Percentiles rank a stretch among this genome's conserved stretches.
phyloP scores from a whole-genome alignment of 2,113 vertebrate genomes.

The Dicaeum eximium region DNA sequence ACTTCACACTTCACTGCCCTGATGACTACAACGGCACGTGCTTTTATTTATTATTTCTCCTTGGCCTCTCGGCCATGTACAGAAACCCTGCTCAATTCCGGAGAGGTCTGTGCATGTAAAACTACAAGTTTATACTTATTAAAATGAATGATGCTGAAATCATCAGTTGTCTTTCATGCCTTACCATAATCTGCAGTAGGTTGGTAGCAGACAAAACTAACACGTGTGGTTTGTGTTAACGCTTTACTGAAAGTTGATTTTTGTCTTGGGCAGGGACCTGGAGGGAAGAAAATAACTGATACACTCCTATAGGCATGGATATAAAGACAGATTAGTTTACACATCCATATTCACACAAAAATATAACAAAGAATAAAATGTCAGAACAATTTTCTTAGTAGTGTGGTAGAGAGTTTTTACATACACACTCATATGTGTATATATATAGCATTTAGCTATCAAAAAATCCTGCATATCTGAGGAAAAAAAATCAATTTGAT shows the following conservation, averaged over 20 bases:
- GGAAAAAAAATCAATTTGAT: not conserved
- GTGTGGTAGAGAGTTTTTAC: not conserved
- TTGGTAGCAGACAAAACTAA: constrained; percentile 45
- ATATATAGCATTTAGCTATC: not conserved
- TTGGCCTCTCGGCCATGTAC: not conserved
- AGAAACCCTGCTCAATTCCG: not conserved
- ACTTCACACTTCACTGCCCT: not conserved
- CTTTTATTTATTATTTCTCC: not conserved
- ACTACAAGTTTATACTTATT: not conserved
- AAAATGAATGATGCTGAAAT: not conserved
- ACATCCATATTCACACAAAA: not conserved
- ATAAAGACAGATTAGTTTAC: not conserved
- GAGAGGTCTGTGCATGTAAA: not conserved
- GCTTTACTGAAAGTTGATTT: constrained; percentile 64
- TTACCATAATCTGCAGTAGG: constrained; percentile 64
- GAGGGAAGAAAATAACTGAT: not conserved
- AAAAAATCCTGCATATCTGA: not conserved
- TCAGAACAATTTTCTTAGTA: not conserved
- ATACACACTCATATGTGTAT: rapidly evolving
- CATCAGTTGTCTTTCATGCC: not conserved
- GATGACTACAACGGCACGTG: not conserved
- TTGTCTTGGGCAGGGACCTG: not conserved
- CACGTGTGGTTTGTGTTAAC: not conserved
- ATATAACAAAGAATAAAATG: not conserved
- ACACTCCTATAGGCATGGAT: not conserved